Evolutionary conservation across 2,888 invertebrate genomes (phyloP).

Genomic region (Leistus spinibarbis): DNA sequence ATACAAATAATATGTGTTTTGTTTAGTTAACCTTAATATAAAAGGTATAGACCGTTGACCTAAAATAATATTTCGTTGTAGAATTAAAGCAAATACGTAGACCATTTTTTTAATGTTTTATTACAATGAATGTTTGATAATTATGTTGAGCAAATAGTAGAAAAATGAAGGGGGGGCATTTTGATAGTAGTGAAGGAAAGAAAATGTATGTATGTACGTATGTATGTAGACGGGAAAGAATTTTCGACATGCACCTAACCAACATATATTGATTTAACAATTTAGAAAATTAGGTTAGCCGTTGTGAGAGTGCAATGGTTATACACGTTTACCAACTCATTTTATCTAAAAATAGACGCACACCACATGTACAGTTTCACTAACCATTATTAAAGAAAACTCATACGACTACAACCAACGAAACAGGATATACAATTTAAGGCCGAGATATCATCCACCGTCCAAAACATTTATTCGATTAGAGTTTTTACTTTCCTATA

Average conservation of each 20-base stretch:
- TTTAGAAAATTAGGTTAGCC: constrained; percentile 7
- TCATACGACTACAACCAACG: background rate
- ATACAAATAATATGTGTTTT: too few relatives aligned
- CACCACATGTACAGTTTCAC: background rate
- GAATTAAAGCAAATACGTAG: too few relatives aligned
- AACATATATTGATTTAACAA: constrained; percentile 3
- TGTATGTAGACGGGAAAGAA: background rate
- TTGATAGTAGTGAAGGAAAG: background rate
- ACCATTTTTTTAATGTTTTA: too few relatives aligned
- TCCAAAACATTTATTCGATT: too few relatives aligned
- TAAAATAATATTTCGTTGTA: too few relatives aligned
- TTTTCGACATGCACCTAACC: background rate
- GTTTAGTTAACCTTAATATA: too few relatives aligned
- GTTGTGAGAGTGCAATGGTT: constrained; percentile 1
- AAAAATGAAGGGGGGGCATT: background rate
- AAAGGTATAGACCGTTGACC: too few relatives aligned
- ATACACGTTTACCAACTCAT: background rate
- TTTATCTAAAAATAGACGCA: background rate
- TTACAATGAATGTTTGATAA: too few relatives aligned
- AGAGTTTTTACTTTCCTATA: too few relatives aligned
- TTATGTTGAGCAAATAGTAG: background rate
- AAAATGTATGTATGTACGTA: background rate
- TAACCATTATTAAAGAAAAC: background rate
- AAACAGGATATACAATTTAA: background rate
- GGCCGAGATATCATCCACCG: too few relatives aligned